Percentiles rank a stretch among this genome's conserved stretches.
phyloP scores from a whole-genome alignment of 2,113 vertebrate genomes.

The Morone chrysops region DNA sequence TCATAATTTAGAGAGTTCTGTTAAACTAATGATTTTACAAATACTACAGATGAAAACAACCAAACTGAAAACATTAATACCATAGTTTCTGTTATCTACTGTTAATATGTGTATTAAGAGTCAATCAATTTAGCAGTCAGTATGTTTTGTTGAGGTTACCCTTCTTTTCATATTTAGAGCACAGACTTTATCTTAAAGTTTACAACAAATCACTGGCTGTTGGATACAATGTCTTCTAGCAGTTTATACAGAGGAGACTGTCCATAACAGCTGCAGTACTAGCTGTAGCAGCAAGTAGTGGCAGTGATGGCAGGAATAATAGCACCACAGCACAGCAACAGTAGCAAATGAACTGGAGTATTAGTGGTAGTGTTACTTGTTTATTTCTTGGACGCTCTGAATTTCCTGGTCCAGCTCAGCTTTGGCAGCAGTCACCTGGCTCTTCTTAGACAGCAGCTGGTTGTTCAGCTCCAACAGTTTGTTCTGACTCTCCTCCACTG shows the following conservation, averaged over 20 bases:
- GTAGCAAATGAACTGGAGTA: not conserved
- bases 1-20: too few species aligned
- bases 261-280: too few species aligned
- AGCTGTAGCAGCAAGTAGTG: not conserved
- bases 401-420: slow-evolving; percentile 86
- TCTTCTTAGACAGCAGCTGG: slow-evolving; percentile 81
- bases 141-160: too few species aligned
- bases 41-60: too few species aligned
- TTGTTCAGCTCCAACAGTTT: slow-evolving; percentile 84
- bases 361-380: slow-evolving; percentile 80
- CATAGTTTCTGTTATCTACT: too few species aligned
- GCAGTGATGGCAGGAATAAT: not conserved
- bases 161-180: not conserved
- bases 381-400: slow-evolving; percentile 79
- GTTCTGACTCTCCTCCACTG: slow-evolving; percentile 82
- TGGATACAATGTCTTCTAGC: not conserved
- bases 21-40: too few species aligned
- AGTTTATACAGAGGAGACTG: not conserved
- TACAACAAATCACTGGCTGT: not conserved
- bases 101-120: not conserved
- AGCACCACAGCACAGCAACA: not conserved
- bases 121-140: not conserved
- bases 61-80: too few species aligned
- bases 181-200: not conserved
- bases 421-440: slow-evolving; percentile 80